Evolutionary conservation across 1,140 invertebrate genomes (phyloP), one percentile per base, ranked within the genome.

Genomic region (Atta cephalotes): DNA sequence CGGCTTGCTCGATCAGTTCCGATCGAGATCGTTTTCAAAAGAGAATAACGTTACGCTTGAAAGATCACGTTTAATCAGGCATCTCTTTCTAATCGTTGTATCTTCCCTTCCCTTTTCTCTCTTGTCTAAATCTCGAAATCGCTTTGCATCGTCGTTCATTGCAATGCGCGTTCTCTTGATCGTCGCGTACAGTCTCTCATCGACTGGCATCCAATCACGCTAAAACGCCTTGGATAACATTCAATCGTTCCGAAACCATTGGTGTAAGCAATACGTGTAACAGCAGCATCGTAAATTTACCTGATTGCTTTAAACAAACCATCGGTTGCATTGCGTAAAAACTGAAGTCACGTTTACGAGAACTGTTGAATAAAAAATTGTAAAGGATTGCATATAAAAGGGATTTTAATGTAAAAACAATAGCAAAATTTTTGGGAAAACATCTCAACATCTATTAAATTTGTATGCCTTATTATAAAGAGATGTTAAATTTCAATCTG

Each of bases 171-270:
- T 18, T 70, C 39, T 21, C 21, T 2, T 12, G n/a, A 56, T 56
- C 28, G 63, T 84, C 35, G 39, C 63, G 45, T 51, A 49, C 56
- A 3, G 45, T 84, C 60, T 74, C 56, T 84, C 70, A 56, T 56
- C 68, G 25, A 18, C 14, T 35, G 28, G 68, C 56, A 76, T 84
- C 80, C 80, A 84, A 84, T 84, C 80, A 76, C 80, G 70, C 58
- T 84, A 84, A 84, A 84, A 84, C 80, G 70, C 70, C 25, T 76
- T 12, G 39, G 18, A 84, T 84, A 84, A 84, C 70, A 62, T 76
- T 62, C 68, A 82, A 74, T 49, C 56, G 70, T 84, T 7, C 9
- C 25, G 70, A 63, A 7, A 9, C 45, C 18, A 35, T 58, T 81
- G 62, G n/a, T 45, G 25, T 62, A 74, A 84, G 39, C 45, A 49